Evolutionary conservation across 2,888 invertebrate species (phyloP), one percentile per base, ranked within the genome.

Genomic region (Malthinus seriepunctatus): DNA sequence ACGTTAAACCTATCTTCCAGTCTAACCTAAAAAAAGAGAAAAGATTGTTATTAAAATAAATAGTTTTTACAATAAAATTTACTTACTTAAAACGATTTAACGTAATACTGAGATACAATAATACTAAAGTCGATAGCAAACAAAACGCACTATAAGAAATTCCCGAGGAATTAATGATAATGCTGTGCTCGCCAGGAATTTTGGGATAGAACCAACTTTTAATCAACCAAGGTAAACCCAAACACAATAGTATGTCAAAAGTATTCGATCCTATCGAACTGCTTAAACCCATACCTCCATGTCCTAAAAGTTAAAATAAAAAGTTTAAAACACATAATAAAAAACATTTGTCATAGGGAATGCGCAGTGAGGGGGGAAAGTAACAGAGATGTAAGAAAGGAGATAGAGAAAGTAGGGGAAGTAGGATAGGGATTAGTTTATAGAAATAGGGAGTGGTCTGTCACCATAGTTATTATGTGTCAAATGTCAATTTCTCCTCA

Each of bases 241-340:
- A 80, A 66, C 91, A 91, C 1, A 91, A 80, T 3, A 91, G 78
- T 32, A 92, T 89, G 72, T 91, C 91, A 71, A 92, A 91, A 0
- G 90, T 90, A 72, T 91, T 92, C 1, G 91, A 91, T 10, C 91
- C 91, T 44, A 92, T 88, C 1, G 90, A 87, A 76, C 90, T 92
- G 72, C 90, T 89, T 55, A 92, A 84, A 0, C 91, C 91, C 90
- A 90, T 91, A 10, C 85, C 84, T 7, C 89, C 89, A 69, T 87
- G 83, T 23, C 89, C 90, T 89, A 71, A 11, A 79, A 78, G 12
- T 23, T 5, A 42, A 15, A 5, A 42, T 3, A 9, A 14, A 14
- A 38, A 12, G 1, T 12, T 38, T 8, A 38, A 38, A 6, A 14
- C n/a, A 53, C 50, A 69, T 61, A 32, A 9, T 32, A 32, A 32